A percentile compares a stretch with the other conserved stretches of the same genome.
These are phyloP conservation scores for Eriosoma lanigerum DNA, from an alignment of 1,140 invertebrate species.

Conservation along the genomic window DNA sequence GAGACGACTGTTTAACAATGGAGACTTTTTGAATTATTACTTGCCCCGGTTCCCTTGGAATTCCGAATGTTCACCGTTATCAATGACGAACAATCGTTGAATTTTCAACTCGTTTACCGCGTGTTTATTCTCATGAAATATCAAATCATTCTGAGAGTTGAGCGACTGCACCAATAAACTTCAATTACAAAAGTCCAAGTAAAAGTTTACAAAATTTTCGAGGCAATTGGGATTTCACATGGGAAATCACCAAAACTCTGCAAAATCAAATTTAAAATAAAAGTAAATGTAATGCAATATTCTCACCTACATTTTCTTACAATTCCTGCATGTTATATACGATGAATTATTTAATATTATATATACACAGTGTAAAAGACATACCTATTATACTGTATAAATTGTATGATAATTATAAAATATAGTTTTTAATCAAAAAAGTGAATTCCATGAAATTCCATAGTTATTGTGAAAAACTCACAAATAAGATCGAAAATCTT, in stretches of 20 bases:
- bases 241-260: slow-evolving; percentile 18
- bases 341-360: neutral
- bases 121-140: neutral
- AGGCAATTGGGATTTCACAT: neutral
- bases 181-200: slow-evolving; percentile 28
- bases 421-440: too few relatives aligned
- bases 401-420: too few relatives aligned
- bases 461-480: too few relatives aligned
- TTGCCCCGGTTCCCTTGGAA: neutral
- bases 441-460: too few relatives aligned
- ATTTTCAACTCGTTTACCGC: neutral
- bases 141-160: neutral
- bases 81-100: slow-evolving; percentile 7
- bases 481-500: too few relatives aligned
- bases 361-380: neutral
- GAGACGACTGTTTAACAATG: slow-evolving; percentile 47
- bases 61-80: slow-evolving; percentile 16
- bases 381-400: too few relatives aligned
- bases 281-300: neutral
- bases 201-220: slow-evolving; percentile 24
- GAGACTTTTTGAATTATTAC: slow-evolving; percentile 44
- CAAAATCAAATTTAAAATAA: slow-evolving; percentile 5
- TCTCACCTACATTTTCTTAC: neutral
- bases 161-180: slow-evolving; percentile 1
- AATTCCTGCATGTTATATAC: neutral